Evolutionary conservation across 2,113 vertebrate species (phyloP).

Genomic region (Empidonax alnorum): DNA sequence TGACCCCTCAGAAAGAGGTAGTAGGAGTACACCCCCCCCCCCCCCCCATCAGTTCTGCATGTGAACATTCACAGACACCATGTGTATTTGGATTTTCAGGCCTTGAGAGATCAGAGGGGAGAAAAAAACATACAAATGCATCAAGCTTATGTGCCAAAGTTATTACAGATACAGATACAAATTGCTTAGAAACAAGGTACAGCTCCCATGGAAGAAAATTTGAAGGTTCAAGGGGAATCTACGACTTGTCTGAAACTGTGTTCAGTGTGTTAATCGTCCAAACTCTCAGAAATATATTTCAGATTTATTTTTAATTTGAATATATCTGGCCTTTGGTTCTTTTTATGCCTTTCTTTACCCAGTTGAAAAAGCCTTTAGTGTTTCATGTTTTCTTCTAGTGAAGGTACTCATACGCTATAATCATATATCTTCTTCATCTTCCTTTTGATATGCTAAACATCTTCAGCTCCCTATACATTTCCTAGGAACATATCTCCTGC

Average conservation of each 20-base stretch:
- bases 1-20: rapidly evolving
- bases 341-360: slow-evolving; percentile 41
- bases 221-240: not conserved
- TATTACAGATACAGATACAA: not conserved
- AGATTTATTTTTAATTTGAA: slow-evolving; percentile 60
- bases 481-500: slow-evolving; percentile 44
- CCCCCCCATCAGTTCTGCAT: not conserved
- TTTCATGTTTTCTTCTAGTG: slow-evolving; percentile 17
- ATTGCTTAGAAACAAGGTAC: not conserved
- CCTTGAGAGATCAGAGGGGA: not conserved
- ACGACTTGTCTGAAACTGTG: not conserved
- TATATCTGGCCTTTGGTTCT: slow-evolving; percentile 45
- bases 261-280: slow-evolving; percentile 13
- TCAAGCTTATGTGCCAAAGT: not conserved
- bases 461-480: slow-evolving; percentile 45
- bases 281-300: slow-evolving; percentile 4
- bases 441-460: slow-evolving; percentile 60
- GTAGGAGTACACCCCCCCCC: not conserved
- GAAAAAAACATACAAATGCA: not conserved
- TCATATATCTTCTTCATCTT: slow-evolving; percentile 53
- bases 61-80: rapidly evolving
- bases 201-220: not conserved
- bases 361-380: slow-evolving; percentile 40
- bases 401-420: slow-evolving; percentile 49
- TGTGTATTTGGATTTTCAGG: not conserved